Evolutionary conservation across 2,113 vertebrate genomes (phyloP).

Genomic region (Kobus ellipsiprymnus): DNA sequence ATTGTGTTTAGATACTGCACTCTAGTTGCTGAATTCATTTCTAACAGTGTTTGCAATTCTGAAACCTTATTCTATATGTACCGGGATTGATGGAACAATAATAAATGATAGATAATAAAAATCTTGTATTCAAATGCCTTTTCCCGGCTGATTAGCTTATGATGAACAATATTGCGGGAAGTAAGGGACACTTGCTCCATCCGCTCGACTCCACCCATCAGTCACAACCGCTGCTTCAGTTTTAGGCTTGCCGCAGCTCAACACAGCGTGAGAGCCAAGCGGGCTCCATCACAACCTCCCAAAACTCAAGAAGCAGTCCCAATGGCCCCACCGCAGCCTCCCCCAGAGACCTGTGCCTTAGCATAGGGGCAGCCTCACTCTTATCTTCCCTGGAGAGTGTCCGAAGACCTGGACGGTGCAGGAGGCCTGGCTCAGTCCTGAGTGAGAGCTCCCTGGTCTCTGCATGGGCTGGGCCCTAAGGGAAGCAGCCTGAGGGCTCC

Average conservation of each 20-base stretch:
- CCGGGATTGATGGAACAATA: background rate
- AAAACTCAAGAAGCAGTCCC: background rate
- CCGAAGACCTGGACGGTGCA: slow-evolving; percentile 61
- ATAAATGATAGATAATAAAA: background rate
- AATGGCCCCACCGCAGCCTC: background rate
- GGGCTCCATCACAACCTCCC: background rate
- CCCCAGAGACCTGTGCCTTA: background rate
- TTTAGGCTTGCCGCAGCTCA: background rate
- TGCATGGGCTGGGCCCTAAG: slow-evolving; percentile 87
- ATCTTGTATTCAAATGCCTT: background rate
- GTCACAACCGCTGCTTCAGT: background rate
- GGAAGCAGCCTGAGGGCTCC: slow-evolving; percentile 75
- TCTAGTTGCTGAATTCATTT: background rate
- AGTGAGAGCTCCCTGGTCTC: slow-evolving; percentile 89
- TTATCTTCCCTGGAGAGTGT: slow-evolving; percentile 23
- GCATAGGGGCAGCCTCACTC: slow-evolving; percentile 23
- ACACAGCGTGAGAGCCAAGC: background rate
- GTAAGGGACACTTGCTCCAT: background rate
- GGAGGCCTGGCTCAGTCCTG: slow-evolving; percentile 87
- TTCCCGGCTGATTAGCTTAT: background rate
- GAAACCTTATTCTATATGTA: background rate
- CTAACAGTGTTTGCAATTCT: background rate
- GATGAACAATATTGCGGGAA: background rate
- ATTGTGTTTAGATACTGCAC: background rate
- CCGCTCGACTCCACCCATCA: rapidly evolving